phyloP scores from a whole-genome alignment of 2,113 vertebrate species.

The Hippolais icterina region DNA sequence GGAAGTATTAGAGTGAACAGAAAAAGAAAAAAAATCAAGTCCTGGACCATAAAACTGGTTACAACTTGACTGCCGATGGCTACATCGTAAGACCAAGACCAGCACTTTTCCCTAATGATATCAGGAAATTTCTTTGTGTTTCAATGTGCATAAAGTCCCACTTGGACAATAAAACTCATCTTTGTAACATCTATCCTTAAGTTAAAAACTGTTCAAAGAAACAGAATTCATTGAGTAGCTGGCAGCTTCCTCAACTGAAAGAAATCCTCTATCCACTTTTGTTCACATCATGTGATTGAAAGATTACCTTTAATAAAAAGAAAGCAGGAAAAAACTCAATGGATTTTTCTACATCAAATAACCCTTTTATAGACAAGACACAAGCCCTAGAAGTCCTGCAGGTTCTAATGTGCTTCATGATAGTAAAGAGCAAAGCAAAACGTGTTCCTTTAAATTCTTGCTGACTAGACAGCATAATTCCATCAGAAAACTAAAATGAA shows the following conservation, averaged over 20 bases:
- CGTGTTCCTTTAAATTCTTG: neutral
- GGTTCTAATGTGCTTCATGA: neutral
- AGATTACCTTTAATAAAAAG: neutral
- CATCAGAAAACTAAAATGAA: neutral
- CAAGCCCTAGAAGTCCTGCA: neutral
- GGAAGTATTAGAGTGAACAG: neutral
- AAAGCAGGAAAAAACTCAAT: neutral
- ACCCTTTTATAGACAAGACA: neutral
- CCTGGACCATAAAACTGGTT: neutral
- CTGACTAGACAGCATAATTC: neutral
- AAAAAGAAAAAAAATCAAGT: neutral
- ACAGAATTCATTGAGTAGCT: neutral
- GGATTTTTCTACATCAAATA: neutral
- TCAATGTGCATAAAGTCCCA: neutral
- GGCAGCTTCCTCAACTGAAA: neutral
- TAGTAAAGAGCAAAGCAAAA: neutral
- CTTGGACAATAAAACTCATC: neutral
- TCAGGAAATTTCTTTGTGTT: neutral
- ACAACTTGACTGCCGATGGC: neutral
- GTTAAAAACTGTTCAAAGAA: neutral
- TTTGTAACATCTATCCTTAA: neutral
- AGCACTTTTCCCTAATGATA: neutral
- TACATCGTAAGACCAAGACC: neutral
- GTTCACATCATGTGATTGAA: neutral
- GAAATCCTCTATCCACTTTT: neutral